Percentiles rank a stretch among this genome's conserved stretches.
These are phyloP conservation scores for Coptotermes formosanus DNA, from an alignment of 1,140 invertebrate genomes.

Conservation along the genomic window DNA sequence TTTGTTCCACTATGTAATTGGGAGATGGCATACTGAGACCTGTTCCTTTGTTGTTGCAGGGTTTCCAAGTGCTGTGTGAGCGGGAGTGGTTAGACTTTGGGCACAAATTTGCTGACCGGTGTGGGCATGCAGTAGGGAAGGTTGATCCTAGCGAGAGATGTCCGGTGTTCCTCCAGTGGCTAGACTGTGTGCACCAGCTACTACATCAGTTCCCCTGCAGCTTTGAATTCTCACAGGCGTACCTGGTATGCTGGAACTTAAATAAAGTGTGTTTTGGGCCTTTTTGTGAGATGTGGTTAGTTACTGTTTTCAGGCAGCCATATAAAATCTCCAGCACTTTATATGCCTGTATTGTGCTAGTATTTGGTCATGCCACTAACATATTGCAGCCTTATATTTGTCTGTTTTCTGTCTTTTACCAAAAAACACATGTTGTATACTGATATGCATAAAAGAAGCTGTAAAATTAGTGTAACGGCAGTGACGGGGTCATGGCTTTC, in stretches of 20 bases:
- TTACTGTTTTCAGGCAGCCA: too few species aligned
- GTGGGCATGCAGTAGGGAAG: constrained; percentile 77
- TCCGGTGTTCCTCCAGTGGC: constrained; percentile 97
- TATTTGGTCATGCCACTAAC: too few species aligned
- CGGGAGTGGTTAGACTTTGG: constrained; percentile 96
- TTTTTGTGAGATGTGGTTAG: not conserved
- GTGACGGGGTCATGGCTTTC: too few species aligned
- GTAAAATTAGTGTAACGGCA: too few species aligned
- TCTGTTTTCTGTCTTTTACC: too few species aligned
- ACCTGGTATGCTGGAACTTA: constrained; percentile 68
- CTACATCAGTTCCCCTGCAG: constrained; percentile 84
- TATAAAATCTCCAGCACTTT: too few species aligned
- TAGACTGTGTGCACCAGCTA: constrained; percentile 95
- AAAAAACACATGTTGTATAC: too few species aligned
- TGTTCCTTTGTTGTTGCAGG: constrained; percentile 55
- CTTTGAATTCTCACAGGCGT: constrained; percentile 94
- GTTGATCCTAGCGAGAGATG: constrained; percentile 90
- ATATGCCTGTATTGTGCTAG: too few species aligned
- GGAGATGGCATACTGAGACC: too few species aligned
- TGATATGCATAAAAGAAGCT: too few species aligned
- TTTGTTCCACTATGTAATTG: too few species aligned
- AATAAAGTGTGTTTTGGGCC: not conserved
- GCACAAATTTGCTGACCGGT: constrained; percentile 95
- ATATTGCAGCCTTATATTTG: too few species aligned
- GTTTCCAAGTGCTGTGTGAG: constrained; percentile 88